Evolutionary conservation across 2,113 vertebrate genomes (phyloP).

Genomic region (Mormoops blainvillei): DNA sequence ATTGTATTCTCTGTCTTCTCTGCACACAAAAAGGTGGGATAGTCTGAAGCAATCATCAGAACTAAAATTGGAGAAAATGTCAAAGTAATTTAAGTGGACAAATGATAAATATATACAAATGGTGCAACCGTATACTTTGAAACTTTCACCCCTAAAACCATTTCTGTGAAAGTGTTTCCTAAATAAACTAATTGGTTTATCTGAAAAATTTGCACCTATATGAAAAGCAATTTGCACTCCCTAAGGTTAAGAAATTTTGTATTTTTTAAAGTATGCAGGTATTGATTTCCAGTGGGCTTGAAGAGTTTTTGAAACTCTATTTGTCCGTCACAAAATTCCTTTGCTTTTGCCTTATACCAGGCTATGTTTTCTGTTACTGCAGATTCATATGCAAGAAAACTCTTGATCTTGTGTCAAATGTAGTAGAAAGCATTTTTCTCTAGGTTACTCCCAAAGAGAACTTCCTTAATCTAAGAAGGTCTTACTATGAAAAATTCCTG

Average conservation of each 20-base stretch:
- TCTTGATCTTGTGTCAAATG: background rate
- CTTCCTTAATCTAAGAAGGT: background rate
- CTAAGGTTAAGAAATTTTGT: conserved; percentile 18
- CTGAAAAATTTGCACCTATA: background rate
- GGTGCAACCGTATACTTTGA: background rate
- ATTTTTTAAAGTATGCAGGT: conserved; percentile 40
- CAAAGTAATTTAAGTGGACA: background rate
- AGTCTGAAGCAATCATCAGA: background rate
- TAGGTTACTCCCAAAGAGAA: background rate
- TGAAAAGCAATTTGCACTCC: conserved; percentile 40
- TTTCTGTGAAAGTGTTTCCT: background rate
- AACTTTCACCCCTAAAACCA: background rate
- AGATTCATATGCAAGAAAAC: background rate
- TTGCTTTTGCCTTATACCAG: background rate
- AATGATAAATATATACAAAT: background rate
- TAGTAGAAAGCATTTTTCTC: background rate
- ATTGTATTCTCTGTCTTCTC: background rate
- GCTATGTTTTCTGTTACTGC: background rate
- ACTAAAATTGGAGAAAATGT: background rate
- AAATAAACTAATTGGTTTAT: background rate
- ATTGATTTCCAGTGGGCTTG: conserved; percentile 59
- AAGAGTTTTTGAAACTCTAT: conserved; percentile 9
- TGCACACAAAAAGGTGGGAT: background rate
- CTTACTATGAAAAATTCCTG: background rate
- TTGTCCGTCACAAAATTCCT: conserved; percentile 5